Evolutionary conservation across 2,888 invertebrate genomes (phyloP).

Genomic region (Timandra comae): DNA sequence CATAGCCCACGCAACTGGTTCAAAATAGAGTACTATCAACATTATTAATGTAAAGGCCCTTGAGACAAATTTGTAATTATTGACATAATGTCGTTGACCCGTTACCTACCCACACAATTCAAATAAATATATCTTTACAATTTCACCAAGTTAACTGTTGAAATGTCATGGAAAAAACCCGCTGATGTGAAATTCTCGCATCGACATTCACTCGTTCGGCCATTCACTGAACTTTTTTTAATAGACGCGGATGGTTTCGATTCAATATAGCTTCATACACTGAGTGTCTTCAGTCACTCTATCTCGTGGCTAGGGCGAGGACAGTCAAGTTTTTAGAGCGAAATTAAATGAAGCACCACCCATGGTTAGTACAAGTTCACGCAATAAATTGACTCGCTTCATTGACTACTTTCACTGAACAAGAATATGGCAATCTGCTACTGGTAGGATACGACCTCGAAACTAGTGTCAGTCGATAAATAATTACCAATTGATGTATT

Average conservation of each 20-base stretch:
- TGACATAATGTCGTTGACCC: too few species aligned
- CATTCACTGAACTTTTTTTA: conserved; percentile 3
- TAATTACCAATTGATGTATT: too few species aligned
- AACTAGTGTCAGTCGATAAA: too few species aligned
- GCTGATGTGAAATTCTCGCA: conserved; percentile 16
- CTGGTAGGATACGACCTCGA: conserved; percentile 38
- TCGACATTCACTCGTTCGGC: conserved; percentile 5
- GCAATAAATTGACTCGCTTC: conserved; percentile 23
- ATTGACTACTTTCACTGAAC: conserved; percentile 52
- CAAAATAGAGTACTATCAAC: conserved; percentile 28
- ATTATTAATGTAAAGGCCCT: conserved; percentile 25
- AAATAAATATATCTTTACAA: too few species aligned
- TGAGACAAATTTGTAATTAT: conserved; percentile 26
- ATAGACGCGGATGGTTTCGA: conserved; percentile 3
- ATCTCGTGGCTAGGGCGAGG: conserved; percentile 1
- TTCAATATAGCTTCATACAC: neutral
- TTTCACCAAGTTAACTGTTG: too few species aligned
- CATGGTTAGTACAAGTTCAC: conserved; percentile 21
- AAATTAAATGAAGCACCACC: conserved; percentile 9
- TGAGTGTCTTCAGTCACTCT: too few species aligned
- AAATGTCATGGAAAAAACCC: conserved; percentile 22
- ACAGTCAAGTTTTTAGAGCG: conserved; percentile 12
- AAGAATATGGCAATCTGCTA: conserved; percentile 33
- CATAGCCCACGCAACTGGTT: conserved; percentile 19
- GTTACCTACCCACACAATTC: too few species aligned